Percentiles rank a stretch among this genome's conserved stretches.
These are phyloP conservation scores for Eurytoma adleriae DNA, from an alignment of 2,888 invertebrate genomes.

Conservation along the genomic window DNA sequence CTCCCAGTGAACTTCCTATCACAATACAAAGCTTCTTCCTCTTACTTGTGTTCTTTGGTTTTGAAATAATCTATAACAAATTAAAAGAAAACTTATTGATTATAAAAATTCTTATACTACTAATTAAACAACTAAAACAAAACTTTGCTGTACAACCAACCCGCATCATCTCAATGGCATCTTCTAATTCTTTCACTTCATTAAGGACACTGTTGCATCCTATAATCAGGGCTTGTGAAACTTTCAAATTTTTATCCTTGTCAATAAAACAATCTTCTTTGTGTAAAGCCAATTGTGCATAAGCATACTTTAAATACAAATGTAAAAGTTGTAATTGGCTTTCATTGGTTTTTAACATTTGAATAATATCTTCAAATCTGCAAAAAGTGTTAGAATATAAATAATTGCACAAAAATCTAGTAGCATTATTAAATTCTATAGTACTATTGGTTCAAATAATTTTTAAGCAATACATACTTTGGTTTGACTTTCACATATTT, in stretches of 20 bases:
- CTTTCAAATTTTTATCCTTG: conserved; percentile 40
- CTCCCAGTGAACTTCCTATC: conserved; percentile 20
- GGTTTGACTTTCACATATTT: conserved; percentile 9
- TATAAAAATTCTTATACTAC: not conserved
- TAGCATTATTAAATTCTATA: conserved; percentile 1
- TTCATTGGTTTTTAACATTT: conserved; percentile 25
- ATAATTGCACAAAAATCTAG: not conserved
- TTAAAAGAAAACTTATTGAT: not conserved
- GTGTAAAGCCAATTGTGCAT: conserved; percentile 7
- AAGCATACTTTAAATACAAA: conserved; percentile 26
- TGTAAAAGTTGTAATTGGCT: conserved; percentile 37
- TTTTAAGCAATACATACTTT: conserved; percentile 20
- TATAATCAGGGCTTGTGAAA: conserved; percentile 30
- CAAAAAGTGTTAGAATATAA: not conserved
- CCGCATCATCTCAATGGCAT: not conserved
- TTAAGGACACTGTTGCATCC: conserved; percentile 16
- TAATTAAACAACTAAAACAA: not conserved
- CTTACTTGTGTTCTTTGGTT: conserved; percentile 7
- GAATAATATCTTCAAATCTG: conserved; percentile 24
- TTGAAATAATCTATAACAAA: conserved; percentile 20
- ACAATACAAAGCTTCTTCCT: conserved; percentile 12
- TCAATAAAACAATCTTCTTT: conserved; percentile 41
- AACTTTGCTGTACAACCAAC: conserved; percentile 15
- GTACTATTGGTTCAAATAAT: not conserved
- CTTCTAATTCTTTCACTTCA: conserved; percentile 29